Conservation (phyloP, 2,888 invertebrate species). For the Temnothorax rugatulus region DNA sequence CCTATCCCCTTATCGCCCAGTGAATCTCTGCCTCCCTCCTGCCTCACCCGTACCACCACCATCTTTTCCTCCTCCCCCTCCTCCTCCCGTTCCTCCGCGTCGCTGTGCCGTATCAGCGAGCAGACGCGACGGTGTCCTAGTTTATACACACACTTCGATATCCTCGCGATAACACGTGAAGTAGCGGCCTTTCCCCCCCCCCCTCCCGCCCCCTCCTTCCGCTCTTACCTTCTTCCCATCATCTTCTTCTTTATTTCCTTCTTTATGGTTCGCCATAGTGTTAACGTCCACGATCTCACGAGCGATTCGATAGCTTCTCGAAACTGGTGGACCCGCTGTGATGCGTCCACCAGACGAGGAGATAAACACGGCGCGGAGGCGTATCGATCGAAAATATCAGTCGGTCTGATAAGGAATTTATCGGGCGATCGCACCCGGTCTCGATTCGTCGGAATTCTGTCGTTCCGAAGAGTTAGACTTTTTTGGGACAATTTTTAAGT, state of each 20-base stretch:
- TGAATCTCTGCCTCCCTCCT: slow-evolving; percentile 78
- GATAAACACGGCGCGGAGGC: slow-evolving; percentile 59
- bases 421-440: slow-evolving; percentile 14
- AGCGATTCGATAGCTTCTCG: slow-evolving; percentile 59
- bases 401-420: slow-evolving; percentile 37
- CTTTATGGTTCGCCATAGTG: slow-evolving; percentile 40
- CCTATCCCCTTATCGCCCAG: slow-evolving; percentile 83
- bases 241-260: slow-evolving; percentile 42
- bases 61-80: slow-evolving; percentile 50
- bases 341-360: slow-evolving; percentile 49
- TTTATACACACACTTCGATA: slow-evolving; percentile 84
- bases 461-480: background rate
- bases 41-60: slow-evolving; percentile 55
- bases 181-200: slow-evolving; percentile 4
- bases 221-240: background rate
- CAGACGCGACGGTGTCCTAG: slow-evolving; percentile 80
- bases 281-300: slow-evolving; percentile 59
- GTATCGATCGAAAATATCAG: slow-evolving; percentile 45
- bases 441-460: background rate
- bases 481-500: no score
- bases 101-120: slow-evolving; percentile 66
- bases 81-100: slow-evolving; percentile 28
- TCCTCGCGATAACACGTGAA: slow-evolving; percentile 79
- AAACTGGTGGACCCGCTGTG: slow-evolving; percentile 52
- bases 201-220: background rate